Evolutionary conservation across 2,888 invertebrate species (phyloP).

Genomic region (Eurois occulta): DNA sequence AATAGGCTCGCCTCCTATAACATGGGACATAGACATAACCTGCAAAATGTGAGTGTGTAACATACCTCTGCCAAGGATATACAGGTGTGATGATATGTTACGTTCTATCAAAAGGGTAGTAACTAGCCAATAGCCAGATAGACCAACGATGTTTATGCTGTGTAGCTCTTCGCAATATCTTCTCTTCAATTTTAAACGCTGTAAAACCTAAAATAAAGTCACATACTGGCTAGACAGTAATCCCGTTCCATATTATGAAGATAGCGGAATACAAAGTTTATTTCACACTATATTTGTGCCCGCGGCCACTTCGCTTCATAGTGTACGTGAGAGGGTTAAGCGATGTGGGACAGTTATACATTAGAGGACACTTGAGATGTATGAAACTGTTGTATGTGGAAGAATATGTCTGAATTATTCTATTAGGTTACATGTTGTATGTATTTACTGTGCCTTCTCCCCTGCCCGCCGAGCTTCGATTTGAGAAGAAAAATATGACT

Average conservation of each 20-base stretch:
- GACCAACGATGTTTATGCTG: too few species aligned
- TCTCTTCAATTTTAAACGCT: background rate
- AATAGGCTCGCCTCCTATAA: background rate
- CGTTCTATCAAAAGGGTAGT: too few species aligned
- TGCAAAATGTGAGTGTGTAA: background rate
- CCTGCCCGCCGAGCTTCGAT: too few species aligned
- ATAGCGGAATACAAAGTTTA: constrained; percentile 50
- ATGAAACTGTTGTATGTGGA: background rate
- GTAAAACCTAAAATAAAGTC: constrained; percentile 16
- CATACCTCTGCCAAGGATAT: background rate
- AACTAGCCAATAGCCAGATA: too few species aligned
- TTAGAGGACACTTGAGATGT: constrained; percentile 16
- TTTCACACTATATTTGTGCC: constrained; percentile 70
- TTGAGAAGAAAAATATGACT: too few species aligned
- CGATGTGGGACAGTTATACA: constrained; percentile 54
- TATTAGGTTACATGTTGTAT: background rate
- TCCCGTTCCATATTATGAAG: constrained; percentile 11
- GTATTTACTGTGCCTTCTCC: too few species aligned
- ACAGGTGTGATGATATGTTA: too few species aligned
- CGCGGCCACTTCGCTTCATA: constrained; percentile 65
- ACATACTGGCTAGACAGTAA: background rate
- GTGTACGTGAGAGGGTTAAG: constrained; percentile 69
- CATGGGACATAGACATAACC: background rate
- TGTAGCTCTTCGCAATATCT: too few species aligned
- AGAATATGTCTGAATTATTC: background rate